Conservation (phyloP, 2,888 invertebrate species). For the Augochlorella aurata region DNA sequence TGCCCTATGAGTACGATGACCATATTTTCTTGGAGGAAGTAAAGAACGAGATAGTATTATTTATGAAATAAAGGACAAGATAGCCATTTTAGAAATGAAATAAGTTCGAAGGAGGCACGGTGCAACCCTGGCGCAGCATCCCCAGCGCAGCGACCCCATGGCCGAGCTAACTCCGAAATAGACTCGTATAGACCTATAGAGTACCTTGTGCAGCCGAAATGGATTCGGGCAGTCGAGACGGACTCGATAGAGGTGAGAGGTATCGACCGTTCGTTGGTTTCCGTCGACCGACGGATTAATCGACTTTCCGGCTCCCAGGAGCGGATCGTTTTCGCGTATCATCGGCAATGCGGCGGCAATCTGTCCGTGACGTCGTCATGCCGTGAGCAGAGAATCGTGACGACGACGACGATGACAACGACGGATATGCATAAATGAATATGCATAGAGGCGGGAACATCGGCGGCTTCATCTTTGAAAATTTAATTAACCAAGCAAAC, state of each 20-base stretch:
- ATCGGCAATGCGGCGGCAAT: constrained; percentile 27
- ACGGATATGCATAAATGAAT: constrained; percentile 50
- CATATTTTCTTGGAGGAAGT: no score
- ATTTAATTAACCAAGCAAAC: constrained; percentile 50
- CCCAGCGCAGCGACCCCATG: not conserved
- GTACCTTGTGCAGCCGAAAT: not conserved
- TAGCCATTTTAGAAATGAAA: no score
- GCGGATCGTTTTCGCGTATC: constrained; percentile 27
- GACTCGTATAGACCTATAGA: not conserved
- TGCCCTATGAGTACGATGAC: not conserved
- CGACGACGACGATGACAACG: not conserved
- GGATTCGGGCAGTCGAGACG: not conserved
- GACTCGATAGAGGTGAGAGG: not conserved
- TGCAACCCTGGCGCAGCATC: no score
- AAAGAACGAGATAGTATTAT: no score
- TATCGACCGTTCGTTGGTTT: constrained; percentile 14
- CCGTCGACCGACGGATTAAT: constrained; percentile 11
- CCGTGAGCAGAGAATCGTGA: constrained; percentile 23
- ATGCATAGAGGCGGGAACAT: constrained; percentile 42
- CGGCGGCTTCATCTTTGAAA: constrained; percentile 50
- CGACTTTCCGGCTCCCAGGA: constrained; percentile 5
- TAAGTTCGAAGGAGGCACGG: no score
- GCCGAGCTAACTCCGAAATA: not conserved
- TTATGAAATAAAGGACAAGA: no score
- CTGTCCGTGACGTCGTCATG: constrained; percentile 27